Evolutionary conservation across 1,140 invertebrate genomes (phyloP).

Genomic region (Magallana gigas): DNA sequence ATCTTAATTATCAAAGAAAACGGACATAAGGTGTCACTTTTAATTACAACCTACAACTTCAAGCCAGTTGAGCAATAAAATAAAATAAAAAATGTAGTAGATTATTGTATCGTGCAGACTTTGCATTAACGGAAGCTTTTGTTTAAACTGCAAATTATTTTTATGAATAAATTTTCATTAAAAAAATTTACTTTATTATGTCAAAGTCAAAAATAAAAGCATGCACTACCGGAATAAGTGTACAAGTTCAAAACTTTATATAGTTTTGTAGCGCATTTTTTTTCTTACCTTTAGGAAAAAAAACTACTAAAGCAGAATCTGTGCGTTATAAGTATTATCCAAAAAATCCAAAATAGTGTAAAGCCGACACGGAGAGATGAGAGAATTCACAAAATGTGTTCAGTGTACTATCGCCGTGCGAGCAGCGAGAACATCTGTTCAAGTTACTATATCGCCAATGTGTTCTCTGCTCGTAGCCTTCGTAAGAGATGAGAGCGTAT

Average conservation of each 20-base stretch:
- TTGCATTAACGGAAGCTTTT: too few relatives aligned
- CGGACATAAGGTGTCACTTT: not conserved
- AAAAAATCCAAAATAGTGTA: not conserved
- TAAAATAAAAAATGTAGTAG: too few relatives aligned
- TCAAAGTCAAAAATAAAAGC: not conserved
- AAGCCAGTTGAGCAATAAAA: not conserved
- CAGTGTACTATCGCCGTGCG: not conserved
- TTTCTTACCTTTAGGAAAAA: not conserved
- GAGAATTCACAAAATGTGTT: not conserved
- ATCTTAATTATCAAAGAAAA: not conserved
- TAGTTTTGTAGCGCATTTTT: too few relatives aligned
- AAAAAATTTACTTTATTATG: not conserved
- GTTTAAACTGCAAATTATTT: not conserved
- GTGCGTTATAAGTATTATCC: too few relatives aligned
- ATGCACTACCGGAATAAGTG: too few relatives aligned
- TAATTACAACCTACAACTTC: not conserved
- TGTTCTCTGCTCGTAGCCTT: not conserved
- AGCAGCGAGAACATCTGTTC: not conserved
- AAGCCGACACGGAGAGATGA: not conserved
- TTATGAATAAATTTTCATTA: not conserved
- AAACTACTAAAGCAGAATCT: not conserved
- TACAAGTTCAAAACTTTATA: too few relatives aligned
- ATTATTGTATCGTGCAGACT: too few relatives aligned
- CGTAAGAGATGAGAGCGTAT: conserved; percentile 18
- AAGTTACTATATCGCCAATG: not conserved